Base-by-base conservation (phyloP, 1,140 invertebrate genomes). In the Halyomorpha halys region DNA sequence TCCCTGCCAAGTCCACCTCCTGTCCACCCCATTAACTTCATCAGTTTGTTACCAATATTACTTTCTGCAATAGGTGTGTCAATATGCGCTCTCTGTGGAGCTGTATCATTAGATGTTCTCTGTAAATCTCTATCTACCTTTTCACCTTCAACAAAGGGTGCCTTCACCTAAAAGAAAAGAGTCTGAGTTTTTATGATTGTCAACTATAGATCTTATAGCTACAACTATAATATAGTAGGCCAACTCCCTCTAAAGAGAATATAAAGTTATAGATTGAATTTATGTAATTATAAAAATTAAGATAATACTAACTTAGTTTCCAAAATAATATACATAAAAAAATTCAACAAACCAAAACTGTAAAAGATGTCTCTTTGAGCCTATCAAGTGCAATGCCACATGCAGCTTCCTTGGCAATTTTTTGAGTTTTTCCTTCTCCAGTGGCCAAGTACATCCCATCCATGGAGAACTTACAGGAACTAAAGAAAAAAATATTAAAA, bases 11-110 rank as follows among this genome's bases (percentile, higher is more conserved):
- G 74, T 0, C 85, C 86, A 39, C 87, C 87, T 27, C 88, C 88
- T 27, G 80, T 76, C 88, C 88, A 91, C 0, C 89, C 89, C 87
- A 91, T 90, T 66, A 86, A 74, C 65, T 83, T 81, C 80, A 91
- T 81, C 74, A 91, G 78, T 70, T 83, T 86, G 61, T 75, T 82
- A 9, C 84, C 86, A 63, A 84, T 77, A 69, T 83, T 84, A 65
- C 75, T 77, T n/a, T 68, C 61, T 8, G 65, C 16, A 11, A 68
- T 56, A 25, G 66, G 62, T 13, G 16, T 44, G 11, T 62, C 56
- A 18, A 47, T n/a, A 61, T 21, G n/a, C 5, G 30, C 30, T 25
- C 16, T 25, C 11, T 16, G 18, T 18, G 16, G 34, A 44, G 23
- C 18, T 5, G 0, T 16, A 8, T 6, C 44, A 16, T 23, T n/a